Base-by-base conservation (phyloP, 2,113 vertebrate species). In the Amazona guildingii region DNA sequence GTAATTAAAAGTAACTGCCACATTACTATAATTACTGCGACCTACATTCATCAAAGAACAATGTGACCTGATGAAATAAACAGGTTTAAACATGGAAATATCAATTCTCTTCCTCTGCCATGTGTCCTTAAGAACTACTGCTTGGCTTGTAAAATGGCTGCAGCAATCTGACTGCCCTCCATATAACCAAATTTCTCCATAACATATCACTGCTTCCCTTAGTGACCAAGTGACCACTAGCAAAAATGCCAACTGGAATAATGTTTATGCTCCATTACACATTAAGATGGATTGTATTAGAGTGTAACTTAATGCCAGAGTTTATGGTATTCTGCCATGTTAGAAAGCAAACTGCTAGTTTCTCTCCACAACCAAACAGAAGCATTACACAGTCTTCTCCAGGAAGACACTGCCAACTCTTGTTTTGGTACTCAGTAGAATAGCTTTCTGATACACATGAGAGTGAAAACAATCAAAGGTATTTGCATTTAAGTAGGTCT, bases 1-100 rank as follows among this genome's bases (percentile, higher is more conserved):
- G 19, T 76, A 92, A 83, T 83, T 90, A 95, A 68, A 87, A 89
- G 35, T n/a, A 87, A 84, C 52, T 91, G 61, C 33, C 48, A 86
- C 35, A 55, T 24, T 64, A 25, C 10, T 75, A 3, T 39, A 87
- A 86, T 64, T 85, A 70, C 37, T 51, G 25, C 25, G 46, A 90
- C 43, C 59, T 39, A 18, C 6, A 55, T 44, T 87, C 75, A 55
- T 68, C 69, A 92, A 83, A 37, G 63, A 81, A 73, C 31, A 77
- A 39, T 33, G 24, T 59, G 66, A 88, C 52, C 24, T 83, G 37
- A 81, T 85, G 41, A 78, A 93, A 81, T 73, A 81, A 80, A 62
- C 46, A 90, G 20, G 57, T 77, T 88, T 85, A 86, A 91, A 51
- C 59, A 54, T 2, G 39, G 24, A 74, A 79, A 8, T 35, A 84